These are phyloP conservation scores for Lanius ludovicianus DNA, from an alignment of 2,113 vertebrate species.

Conservation along the genomic window DNA sequence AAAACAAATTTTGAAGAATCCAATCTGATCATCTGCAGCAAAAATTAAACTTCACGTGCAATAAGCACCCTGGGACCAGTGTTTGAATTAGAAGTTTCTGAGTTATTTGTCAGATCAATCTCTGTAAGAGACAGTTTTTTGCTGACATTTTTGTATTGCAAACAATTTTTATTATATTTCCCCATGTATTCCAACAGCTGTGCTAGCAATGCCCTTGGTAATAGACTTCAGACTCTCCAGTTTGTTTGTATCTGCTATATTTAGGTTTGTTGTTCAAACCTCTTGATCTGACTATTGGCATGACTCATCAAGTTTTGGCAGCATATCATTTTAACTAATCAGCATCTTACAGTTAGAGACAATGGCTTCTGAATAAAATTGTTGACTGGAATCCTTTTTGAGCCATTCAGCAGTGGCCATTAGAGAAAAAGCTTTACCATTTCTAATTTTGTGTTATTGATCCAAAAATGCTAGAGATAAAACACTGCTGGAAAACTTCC, in stretches of 20 bases:
- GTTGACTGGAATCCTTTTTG: not conserved
- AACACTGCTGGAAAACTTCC: slow-evolving; percentile 16
- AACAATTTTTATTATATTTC: not conserved
- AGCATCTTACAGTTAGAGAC: slow-evolving; percentile 14
- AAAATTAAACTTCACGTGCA: not conserved
- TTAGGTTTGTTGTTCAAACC: slow-evolving; percentile 1
- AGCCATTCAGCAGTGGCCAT: not conserved
- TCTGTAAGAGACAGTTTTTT: not conserved
- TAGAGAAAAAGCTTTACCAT: not conserved
- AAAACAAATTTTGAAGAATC: not conserved
- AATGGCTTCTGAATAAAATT: not conserved
- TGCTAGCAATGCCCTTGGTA: not conserved
- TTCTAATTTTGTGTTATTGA: slow-evolving; percentile 36
- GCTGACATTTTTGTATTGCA: not conserved
- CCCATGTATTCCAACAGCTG: not conserved
- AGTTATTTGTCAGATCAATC: not conserved
- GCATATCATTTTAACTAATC: slow-evolving; percentile 27
- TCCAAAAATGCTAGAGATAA: slow-evolving; percentile 22
- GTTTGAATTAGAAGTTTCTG: not conserved
- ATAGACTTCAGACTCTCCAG: not conserved
- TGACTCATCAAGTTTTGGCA: not conserved
- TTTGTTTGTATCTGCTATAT: not conserved
- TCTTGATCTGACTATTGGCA: slow-evolving; percentile 5
- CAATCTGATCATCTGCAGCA: not conserved
- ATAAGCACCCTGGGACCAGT: not conserved